phyloP scores from a whole-genome alignment of 92 coral and sea anemone species.

The Actinernus sp. region DNA sequence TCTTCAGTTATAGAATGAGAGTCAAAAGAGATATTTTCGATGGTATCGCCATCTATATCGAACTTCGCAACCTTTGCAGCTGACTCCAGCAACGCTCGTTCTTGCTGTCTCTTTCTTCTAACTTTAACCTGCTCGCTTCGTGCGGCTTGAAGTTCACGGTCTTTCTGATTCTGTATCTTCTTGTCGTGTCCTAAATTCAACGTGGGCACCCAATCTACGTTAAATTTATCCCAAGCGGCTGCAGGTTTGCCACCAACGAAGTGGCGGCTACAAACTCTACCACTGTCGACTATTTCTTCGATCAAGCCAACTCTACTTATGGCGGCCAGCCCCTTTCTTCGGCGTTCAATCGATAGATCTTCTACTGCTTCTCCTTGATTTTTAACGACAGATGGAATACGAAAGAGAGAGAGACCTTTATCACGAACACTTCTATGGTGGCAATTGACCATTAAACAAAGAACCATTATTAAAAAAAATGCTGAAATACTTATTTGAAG shows the following conservation, averaged over 20 bases:
- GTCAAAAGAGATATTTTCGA: constrained; percentile 23
- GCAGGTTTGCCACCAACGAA: constrained; percentile 64
- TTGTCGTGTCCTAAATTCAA: too few relatives aligned
- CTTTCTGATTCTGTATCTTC: neutral
- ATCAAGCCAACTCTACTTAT: constrained; percentile 40
- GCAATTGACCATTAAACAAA: too few relatives aligned
- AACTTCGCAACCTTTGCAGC: constrained; percentile 29
- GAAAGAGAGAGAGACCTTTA: constrained; percentile 13
- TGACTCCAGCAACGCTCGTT: constrained; percentile 9
- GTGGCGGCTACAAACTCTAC: constrained; percentile 49
- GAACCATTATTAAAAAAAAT: too few relatives aligned
- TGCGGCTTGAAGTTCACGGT: constrained; percentile 10
- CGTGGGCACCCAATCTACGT: too few relatives aligned
- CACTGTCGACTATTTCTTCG: constrained; percentile 46
- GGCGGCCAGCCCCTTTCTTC: constrained; percentile 57
- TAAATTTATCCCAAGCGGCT: constrained; percentile 47
- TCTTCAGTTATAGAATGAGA: constrained; percentile 14
- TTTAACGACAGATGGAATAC: constrained; percentile 4
- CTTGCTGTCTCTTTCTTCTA: constrained; percentile 28
- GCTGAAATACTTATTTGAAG: too few relatives aligned
- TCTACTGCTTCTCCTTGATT: constrained; percentile 63
- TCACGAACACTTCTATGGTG: constrained; percentile 29
- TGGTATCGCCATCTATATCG: constrained; percentile 13
- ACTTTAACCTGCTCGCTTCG: constrained; percentile 22
- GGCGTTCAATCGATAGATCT: constrained; percentile 45